Base-by-base conservation (phyloP, 2,888 invertebrate genomes). In the Hesperia comma region DNA sequence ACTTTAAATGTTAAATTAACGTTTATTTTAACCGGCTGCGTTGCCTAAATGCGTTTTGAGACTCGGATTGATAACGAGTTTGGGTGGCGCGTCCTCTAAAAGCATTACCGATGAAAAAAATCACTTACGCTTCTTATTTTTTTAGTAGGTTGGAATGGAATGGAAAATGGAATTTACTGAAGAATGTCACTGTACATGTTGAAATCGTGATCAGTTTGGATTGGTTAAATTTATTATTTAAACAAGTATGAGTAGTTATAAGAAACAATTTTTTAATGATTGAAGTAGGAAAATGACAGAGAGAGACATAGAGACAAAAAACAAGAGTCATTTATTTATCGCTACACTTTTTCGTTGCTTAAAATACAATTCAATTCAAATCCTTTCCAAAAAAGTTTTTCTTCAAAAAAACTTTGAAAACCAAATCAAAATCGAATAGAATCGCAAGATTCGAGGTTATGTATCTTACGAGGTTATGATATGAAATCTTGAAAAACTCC, bases 1-100 rank as follows among this genome's bases (percentile, higher is more conserved):
- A 81, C 76, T 83, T 86, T 83, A 79, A 85, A 88, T 81, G 84
- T 84, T 85, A 85, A 85, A 87, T 86, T 85, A 81, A 84, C 79
- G 78, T 84, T 83, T 82, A 82, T 85, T 84, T 83, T 76, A 84
- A 85, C 81, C 82, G 82, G 85, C 80, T 82, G 74, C 80, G 71
- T 77, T 71, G 76, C 77, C 84, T 87, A 86, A 88, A 90, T 89
- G 88, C 82, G 79, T 85, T 84, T 73, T 77, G 79, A 84, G 79
- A 74, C 74, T 76, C 75, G 77, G 79, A 58, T 74, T 85, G 90
- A 90, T 91, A 91, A 89, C 80, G 75, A 80, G 76, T 86, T 85
- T 87, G 88, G 88, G 88, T 88, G 89, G 89, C 83, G 77, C 76
- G 83, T 79, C 75, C 79, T 77, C 79, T 84, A 81, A 85, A 79